A percentile compares a stretch with the other conserved stretches of the same genome.
Evolutionary conservation across 2,797 vertebrate species (phyloP).

Genomic region (Brachyalestes nurse): DNA sequence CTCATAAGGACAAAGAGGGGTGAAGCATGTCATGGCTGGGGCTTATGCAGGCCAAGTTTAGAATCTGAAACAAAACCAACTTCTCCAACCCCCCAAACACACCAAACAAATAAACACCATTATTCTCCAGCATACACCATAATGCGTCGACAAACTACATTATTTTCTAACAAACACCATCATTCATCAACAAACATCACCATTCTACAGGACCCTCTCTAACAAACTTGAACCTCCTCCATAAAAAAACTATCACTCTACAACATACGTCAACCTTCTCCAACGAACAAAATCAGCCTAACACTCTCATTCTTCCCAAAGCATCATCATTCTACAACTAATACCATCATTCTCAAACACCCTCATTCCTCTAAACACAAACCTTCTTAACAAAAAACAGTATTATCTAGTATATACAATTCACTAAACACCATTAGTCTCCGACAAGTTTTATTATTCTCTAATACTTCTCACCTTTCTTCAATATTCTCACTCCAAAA

Average conservation of each 20-base stretch:
- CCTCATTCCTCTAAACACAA: background rate
- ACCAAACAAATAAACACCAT: background rate
- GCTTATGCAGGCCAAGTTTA: background rate
- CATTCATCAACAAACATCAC: background rate
- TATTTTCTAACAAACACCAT: background rate
- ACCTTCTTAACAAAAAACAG: no score
- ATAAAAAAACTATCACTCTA: background rate
- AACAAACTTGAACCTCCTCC: background rate
- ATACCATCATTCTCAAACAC: no score
- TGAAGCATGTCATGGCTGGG: slow-evolving; percentile 11
- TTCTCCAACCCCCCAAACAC: background rate
- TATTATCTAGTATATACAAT: background rate
- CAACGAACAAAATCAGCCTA: background rate
- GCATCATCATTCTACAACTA: no score
- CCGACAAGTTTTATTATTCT: background rate
- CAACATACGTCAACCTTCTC: background rate
- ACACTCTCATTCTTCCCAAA: no score
- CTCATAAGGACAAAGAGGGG: slow-evolving; percentile 5
- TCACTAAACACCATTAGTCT: background rate
- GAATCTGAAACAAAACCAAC: background rate
- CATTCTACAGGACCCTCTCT: background rate
- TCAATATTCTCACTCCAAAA: background rate
- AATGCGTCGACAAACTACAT: background rate
- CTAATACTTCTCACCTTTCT: background rate
- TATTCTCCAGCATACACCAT: background rate